Percentiles rank a stretch among this genome's conserved stretches.
Conservation (phyloP, 2,888 invertebrate species). For the Oasisia sp. region DNA sequence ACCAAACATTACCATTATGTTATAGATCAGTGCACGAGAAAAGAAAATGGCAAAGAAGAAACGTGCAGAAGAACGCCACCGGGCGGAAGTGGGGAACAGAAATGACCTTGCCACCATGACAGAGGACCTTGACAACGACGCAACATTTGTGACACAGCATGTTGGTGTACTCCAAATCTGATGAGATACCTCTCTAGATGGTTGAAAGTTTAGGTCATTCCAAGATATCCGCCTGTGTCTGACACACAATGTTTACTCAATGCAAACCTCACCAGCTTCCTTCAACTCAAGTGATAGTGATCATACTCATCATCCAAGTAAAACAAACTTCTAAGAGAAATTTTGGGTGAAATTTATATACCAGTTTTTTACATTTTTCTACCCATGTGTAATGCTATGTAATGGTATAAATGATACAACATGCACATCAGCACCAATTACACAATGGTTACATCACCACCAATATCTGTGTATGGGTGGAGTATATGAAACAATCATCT, state of each 20-base stretch:
- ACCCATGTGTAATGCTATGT: not conserved
- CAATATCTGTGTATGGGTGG: not conserved
- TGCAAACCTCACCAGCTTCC: not conserved
- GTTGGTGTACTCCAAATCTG: constrained; percentile 33
- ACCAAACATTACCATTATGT: constrained; percentile 17
- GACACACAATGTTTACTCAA: not conserved
- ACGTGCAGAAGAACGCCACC: constrained; percentile 35
- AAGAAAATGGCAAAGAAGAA: constrained; percentile 39
- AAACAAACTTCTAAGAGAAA: not conserved
- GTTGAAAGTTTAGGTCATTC: constrained; percentile 1
- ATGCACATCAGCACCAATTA: not conserved
- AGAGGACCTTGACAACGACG: constrained; percentile 23
- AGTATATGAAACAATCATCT: not conserved
- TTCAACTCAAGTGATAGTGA: not conserved
- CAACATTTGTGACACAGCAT: constrained; percentile 27
- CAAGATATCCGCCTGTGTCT: not conserved
- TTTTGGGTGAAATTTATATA: not conserved
- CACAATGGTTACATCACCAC: no score
- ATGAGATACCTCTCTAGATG: not conserved
- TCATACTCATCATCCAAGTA: not conserved
- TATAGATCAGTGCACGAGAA: constrained; percentile 27
- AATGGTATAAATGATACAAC: not conserved
- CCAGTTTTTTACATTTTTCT: not conserved
- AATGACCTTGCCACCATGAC: not conserved
- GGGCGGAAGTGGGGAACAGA: constrained; percentile 24